A percentile compares a stretch with the other conserved stretches of the same genome.
Conservation (phyloP, 2,797 vertebrate genomes). For the Neosilurus hyrtlii region DNA sequence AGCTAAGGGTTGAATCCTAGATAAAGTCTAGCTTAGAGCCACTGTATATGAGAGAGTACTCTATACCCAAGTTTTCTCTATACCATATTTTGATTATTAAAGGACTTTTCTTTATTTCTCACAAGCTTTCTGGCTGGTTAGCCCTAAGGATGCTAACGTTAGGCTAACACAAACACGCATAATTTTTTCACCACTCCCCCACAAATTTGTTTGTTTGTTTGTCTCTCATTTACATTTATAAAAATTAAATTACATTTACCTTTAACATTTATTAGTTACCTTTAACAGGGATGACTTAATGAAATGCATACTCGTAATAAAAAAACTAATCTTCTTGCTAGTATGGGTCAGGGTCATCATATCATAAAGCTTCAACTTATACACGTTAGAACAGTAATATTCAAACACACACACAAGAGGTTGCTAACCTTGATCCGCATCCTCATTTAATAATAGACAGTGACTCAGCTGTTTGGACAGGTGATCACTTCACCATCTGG, state of each 20-base stretch:
- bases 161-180: background rate
- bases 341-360: background rate
- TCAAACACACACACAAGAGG: too few species aligned
- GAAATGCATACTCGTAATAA: background rate
- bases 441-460: slow-evolving; percentile 1
- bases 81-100: background rate
- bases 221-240: background rate
- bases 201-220: background rate
- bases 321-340: background rate
- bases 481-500: background rate
- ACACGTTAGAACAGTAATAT: background rate
- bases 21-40: background rate
- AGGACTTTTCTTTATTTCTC: background rate
- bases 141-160: background rate
- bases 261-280: background rate
- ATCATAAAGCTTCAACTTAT: background rate
- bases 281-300: background rate
- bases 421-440: background rate
- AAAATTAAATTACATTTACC: background rate
- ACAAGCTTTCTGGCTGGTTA: background rate
- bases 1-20: background rate
- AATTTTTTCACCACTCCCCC: background rate
- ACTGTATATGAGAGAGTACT: slow-evolving; percentile 4
- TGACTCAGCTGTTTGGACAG: slow-evolving; percentile 7
- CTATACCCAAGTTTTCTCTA: background rate